Percentiles rank a stretch among this genome's conserved stretches.
These are phyloP conservation scores for Sebastes hopkinsi DNA, from an alignment of 2,797 vertebrate species.

Conservation along the genomic window DNA sequence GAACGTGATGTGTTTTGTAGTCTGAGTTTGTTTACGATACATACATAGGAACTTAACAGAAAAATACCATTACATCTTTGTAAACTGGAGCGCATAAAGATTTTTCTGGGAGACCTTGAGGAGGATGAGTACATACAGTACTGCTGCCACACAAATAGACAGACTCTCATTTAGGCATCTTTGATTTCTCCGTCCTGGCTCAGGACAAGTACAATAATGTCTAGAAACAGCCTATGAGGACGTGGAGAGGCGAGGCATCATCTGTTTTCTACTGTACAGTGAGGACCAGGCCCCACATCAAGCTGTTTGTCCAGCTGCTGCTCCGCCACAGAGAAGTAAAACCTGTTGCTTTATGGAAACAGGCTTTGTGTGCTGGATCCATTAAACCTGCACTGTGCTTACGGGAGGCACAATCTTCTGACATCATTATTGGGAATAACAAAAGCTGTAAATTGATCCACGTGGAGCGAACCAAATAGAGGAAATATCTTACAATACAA, in stretches of 20 bases:
- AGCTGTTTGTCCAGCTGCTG: slow-evolving; percentile 50
- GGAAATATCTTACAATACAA: background rate
- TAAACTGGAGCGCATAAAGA: background rate
- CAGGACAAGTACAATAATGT: background rate
- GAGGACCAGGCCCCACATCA: slow-evolving; percentile 15
- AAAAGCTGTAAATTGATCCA: background rate
- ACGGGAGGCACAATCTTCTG: background rate
- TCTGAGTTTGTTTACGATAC: background rate
- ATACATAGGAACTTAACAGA: background rate
- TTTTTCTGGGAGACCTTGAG: background rate
- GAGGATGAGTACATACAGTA: background rate
- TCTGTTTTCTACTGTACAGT: slow-evolving; percentile 3
- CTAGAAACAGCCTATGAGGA: background rate
- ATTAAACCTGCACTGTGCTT: background rate
- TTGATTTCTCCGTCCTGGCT: background rate
- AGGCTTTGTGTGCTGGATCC: background rate
- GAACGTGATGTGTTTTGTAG: background rate
- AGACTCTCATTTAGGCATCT: background rate
- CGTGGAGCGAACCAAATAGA: background rate
- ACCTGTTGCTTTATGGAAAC: slow-evolving; percentile 20
- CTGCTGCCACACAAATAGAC: background rate
- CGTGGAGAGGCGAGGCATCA: background rate
- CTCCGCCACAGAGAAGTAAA: background rate
- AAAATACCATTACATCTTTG: background rate
- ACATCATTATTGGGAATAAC: background rate